Evolutionary conservation across 2,888 invertebrate genomes (phyloP).

Genomic region (Troides helena): DNA sequence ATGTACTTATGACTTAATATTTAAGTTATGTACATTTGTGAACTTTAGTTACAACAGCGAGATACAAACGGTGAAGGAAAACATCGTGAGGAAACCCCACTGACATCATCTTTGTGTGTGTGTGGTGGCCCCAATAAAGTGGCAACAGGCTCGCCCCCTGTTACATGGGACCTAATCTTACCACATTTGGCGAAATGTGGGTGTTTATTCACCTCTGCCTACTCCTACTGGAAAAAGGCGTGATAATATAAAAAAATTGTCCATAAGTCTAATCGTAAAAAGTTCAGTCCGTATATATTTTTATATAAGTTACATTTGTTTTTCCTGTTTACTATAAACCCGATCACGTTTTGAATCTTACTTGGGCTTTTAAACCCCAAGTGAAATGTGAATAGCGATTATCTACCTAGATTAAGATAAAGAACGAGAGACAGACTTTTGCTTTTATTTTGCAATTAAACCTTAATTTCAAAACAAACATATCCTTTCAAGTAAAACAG

Average conservation of each 20-base stretch:
- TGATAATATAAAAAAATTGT: not conserved
- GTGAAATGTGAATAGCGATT: slow-evolving; percentile 5
- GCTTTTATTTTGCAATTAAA: not conserved
- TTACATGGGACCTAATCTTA: no score
- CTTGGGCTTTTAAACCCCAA: not conserved
- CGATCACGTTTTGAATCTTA: slow-evolving; percentile 1
- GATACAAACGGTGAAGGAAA: no score
- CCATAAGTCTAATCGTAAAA: not conserved
- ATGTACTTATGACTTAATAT: no score
- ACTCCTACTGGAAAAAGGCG: no score
- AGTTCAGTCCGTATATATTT: not conserved
- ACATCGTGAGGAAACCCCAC: no score
- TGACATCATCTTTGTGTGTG: no score
- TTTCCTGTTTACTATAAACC: slow-evolving; percentile 1
- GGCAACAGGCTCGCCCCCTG: no score
- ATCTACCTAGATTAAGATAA: slow-evolving; percentile 1
- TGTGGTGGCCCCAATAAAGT: no score
- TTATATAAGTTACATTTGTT: not conserved
- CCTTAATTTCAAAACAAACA: not conserved
- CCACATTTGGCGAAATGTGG: no score
- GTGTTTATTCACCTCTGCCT: no score
- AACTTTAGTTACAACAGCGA: no score
- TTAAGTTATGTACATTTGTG: no score
- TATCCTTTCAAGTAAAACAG: not conserved
- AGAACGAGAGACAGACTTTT: not conserved